Evolutionary conservation across 2,888 invertebrate genomes (phyloP).

Genomic region (Pomacea canaliculata): DNA sequence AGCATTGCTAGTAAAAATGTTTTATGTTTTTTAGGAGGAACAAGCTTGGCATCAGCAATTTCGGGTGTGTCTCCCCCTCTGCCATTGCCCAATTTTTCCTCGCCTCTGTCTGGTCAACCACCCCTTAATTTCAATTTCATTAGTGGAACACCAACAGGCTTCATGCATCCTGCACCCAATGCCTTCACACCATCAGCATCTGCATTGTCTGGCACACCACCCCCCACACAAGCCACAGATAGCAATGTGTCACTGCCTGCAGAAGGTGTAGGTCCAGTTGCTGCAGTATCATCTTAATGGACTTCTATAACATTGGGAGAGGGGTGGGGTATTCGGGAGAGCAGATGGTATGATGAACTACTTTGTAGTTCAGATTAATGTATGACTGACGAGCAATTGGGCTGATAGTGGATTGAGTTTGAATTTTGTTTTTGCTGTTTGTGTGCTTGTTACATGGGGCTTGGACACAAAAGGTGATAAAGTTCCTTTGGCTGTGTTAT

Average conservation of each 20-base stretch:
- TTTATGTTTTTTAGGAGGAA: constrained; percentile 7
- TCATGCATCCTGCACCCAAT: not conserved
- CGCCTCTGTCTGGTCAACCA: constrained; percentile 3
- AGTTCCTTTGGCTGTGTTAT: too few relatives aligned
- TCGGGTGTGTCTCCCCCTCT: constrained; percentile 4
- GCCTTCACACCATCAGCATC: not conserved
- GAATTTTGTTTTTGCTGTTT: not conserved
- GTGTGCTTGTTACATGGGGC: too few relatives aligned
- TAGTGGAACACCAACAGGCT: constrained; percentile 1
- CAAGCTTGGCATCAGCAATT: not conserved
- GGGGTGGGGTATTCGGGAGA: too few relatives aligned
- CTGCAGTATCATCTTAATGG: constrained; percentile 6
- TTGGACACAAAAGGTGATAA: too few relatives aligned
- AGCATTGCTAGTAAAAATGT: too few relatives aligned
- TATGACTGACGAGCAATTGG: not conserved
- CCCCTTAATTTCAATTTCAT: constrained; percentile 8
- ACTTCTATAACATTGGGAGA: not conserved
- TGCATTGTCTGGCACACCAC: not conserved
- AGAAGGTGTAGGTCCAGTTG: not conserved
- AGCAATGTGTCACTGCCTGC: not conserved
- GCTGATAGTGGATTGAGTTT: not conserved
- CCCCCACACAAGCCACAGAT: not conserved
- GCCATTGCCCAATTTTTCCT: constrained; percentile 12
- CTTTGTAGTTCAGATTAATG: not conserved
- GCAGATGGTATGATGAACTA: not conserved